Percentiles rank a stretch among this genome's conserved stretches.
These are phyloP conservation scores for Brachionus calyciflorus DNA, from an alignment of 1,140 invertebrate species.

Conservation along the genomic window DNA sequence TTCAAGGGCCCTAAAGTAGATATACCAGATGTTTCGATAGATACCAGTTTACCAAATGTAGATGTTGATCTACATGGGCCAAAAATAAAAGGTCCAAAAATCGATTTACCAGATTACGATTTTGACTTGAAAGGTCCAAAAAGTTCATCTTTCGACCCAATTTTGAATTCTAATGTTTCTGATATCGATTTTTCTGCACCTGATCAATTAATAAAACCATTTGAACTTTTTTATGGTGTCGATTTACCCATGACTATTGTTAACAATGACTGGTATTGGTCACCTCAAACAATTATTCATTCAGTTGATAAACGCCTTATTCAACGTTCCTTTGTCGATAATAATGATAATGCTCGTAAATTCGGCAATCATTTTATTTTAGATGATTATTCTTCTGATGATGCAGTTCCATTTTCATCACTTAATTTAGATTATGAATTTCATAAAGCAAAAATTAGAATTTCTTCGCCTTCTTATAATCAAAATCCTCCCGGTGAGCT, in stretches of 20 bases:
- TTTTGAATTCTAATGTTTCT: not conserved
- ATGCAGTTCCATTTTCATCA: not conserved
- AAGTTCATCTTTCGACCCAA: not conserved
- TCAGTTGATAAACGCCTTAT: not conserved
- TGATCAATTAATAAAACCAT: not conserved
- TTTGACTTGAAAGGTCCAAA: slow-evolving; percentile 11
- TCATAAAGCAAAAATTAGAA: slow-evolving; percentile 17
- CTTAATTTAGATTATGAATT: not conserved
- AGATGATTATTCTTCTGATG: not conserved
- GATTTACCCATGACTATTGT: slow-evolving; percentile 37
- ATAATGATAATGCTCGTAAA: not conserved
- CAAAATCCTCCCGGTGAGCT: not conserved
- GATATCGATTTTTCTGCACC: not conserved
- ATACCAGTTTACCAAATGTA: slow-evolving; percentile 4
- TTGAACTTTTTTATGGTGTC: not conserved
- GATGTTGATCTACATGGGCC: not conserved
- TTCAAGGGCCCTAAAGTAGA: not conserved
- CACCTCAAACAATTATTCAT: not conserved
- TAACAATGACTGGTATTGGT: slow-evolving; percentile 40
- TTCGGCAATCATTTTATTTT: not conserved
- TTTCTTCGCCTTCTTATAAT: not conserved
- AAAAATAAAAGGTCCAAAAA: slow-evolving; percentile 7
- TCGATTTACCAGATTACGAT: not conserved
- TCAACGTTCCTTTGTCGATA: not conserved
- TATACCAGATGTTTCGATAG: not conserved